Base-by-base conservation (phyloP, 1,140 invertebrate genomes). In the Drosophila pectinifera region DNA sequence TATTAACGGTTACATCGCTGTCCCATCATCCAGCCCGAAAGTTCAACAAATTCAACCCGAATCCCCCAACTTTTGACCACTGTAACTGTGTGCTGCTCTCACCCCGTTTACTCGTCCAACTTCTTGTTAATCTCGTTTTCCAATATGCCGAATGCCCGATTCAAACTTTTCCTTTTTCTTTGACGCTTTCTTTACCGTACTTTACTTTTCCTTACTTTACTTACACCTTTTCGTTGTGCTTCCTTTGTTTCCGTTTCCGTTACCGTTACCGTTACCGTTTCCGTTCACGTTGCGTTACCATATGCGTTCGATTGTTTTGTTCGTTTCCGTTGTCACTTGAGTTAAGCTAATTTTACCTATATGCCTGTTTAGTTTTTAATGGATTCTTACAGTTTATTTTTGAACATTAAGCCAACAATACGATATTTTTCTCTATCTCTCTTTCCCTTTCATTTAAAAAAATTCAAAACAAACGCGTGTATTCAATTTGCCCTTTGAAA, bases 381-480 rank as follows among this genome's bases (percentile, higher is more conserved):
- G 69, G 45, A 78, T 78, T 76, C 31, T 76, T 72, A 65, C 67
- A 53, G 53, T 86, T 85, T 85, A 70, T 88, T 86, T 86, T 86
- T 75, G 74, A 86, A 83, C 80, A 86, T 86, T 88, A 83, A 86
- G 83, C 79, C 79, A 86, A 86, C 83, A 88, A 86, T 86, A 86
- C 83, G 83, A 86, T 86, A 86, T 86, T 86, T 86, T 86, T 86
- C 83, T 86, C 83, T 86, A 86, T 86, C 83, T 86, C 83, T 86
- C 83, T 86, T 86, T 86, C 83, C 83, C 83, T 86, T 82, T 86
- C 83, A 86, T 86, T 82, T 58, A 70, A 43, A 74, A 59, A 53
- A 68, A n/a, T n/a, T n/a, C n/a, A n/a, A 28, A 45, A 39, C 41
- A 85, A 81, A 73, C 73, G 75, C 74, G 80, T 75, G 55, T 78